Base-by-base conservation (phyloP, 2,113 vertebrate species). In the Sphaerodactylus townsendi region DNA sequence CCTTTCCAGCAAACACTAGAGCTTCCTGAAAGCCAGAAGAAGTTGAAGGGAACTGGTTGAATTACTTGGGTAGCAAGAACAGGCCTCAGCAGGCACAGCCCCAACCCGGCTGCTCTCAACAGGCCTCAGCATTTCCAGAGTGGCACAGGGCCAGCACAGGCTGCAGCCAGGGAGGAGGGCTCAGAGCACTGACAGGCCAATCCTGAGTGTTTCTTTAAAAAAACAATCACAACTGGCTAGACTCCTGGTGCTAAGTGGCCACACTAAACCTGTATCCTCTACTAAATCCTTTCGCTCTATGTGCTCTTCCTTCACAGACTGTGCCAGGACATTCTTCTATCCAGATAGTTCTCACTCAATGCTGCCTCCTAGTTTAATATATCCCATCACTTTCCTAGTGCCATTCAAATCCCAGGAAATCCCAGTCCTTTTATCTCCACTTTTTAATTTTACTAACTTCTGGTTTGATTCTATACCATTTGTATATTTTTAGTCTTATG, bases 281-380 rank as follows among this genome's bases (percentile, higher is more conserved):
- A 9, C 25, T 4, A 23, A 62, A 62, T 13, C 0, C 74, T 76
- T n/a, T 1, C 23, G 23, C 35, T 81, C 59, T 48, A 46, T 23
- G 25, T 59, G 23, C 15, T 21, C 8, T 48, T 39, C 8, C 1
- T 44, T n/a, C 14, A 6, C 2, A 0, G 0, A 21, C 35, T 3
- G 0, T 76, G 28, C 37, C 33, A 33, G 10, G 35, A 1, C 30
- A 53, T 69, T n/a, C 1, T 50, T 25, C 33, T 19, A 44, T 30
- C 37, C 50, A 70, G 19, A n/a, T 1, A 50, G 2, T 3, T 3
- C 53, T 59, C 33, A 23, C 11, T 59, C 21, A 46, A 28, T 44
- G 14, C 23, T 25, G 21, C 56, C 48, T 28, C 37, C 3, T 41
- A 76, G 50, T 66, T 50, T 69, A 70, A 78, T 8, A 39, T 62